Evolutionary conservation across 1,140 invertebrate species (phyloP), one percentile per base, ranked within the genome.

Genomic region (Phthorimaea operculella): DNA sequence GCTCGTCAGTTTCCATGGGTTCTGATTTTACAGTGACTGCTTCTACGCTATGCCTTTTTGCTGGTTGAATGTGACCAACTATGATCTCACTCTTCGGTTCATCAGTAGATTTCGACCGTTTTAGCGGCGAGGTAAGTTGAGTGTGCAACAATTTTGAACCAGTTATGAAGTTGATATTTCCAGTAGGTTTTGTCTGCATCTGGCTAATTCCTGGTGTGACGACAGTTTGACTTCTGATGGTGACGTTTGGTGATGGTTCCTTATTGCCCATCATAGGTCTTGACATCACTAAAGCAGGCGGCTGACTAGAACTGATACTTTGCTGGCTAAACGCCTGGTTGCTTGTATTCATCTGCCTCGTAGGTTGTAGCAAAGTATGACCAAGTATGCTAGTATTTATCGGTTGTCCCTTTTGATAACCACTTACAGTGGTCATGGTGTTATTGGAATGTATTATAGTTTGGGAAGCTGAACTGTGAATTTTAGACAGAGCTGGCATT

Each of bases 61-160:
- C 81, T 1, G 79, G 79, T 55, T 84, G 81, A 47, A 85, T 87
- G 36, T 86, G 82, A 16, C 80, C 83, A 12, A 83, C 76, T 48
- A 79, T 79, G 16, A 83, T 70, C 63, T 87, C 84, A 64, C 72
- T 85, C 58, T 86, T 86, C 9, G 84, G 84, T 64, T 88, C 87
- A 68, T 87, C 87, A 0, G 84, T 86, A 6, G 86, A 87, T 63
- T 86, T 87, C 11, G 86, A 87, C 58, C 86, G 70, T 70, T 87
- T 86, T 16, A 87, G 59, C n/a, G 87, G 83, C 10, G 86, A 85
- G 10, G 87, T 89, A 34, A 89, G 59, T 66, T 89, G 88, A 0
- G 87, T 88, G 60, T 89, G 88, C 55, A 89, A 65, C 48, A 86
- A 64, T 70, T 85, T 87, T 10, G 84, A 87, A 18, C 83, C 76